These are phyloP conservation scores for Porites lutea DNA, from an alignment of 64 coral and sea anemone genomes.

Conservation along the genomic window DNA sequence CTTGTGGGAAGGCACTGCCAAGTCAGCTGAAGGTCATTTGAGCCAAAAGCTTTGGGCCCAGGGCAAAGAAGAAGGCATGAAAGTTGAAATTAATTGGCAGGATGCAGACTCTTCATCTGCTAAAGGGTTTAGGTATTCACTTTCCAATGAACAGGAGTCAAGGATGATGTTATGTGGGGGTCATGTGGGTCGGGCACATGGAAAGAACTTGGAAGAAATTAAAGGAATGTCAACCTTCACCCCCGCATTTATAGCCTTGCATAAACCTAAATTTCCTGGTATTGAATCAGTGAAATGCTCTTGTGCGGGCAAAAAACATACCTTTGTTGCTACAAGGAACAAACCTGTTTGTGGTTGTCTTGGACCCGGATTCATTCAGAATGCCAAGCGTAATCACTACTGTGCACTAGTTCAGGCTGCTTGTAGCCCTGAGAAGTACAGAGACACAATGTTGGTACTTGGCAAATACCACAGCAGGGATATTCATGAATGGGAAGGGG, in stretches of 20 bases:
- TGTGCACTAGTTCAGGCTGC: conserved; percentile 59
- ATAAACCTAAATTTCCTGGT: conserved; percentile 55
- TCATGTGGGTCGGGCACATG: conserved; percentile 70
- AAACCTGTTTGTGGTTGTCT: conserved; percentile 64
- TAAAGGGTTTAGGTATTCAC: conserved; percentile 25
- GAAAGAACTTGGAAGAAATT: conserved; percentile 41
- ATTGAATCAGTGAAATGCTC: conserved; percentile 43
- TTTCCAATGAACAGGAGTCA: conserved; percentile 37
- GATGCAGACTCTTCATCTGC: conserved; percentile 51
- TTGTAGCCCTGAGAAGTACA: conserved; percentile 56
- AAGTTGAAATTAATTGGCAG: conserved; percentile 55
- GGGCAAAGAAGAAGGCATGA: conserved; percentile 33
- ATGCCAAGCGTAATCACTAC: conserved; percentile 55
- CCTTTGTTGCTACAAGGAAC: conserved; percentile 53
- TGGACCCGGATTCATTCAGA: conserved; percentile 49
- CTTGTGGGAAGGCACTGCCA: conserved; percentile 14
- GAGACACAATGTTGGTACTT: conserved; percentile 36
- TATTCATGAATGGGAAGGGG: conserved; percentile 66
- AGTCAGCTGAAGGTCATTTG: conserved; percentile 36
- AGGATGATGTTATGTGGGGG: conserved; percentile 57
- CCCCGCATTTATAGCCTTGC: conserved; percentile 23
- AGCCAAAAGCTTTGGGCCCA: conserved; percentile 3
- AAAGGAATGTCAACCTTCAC: conserved; percentile 9
- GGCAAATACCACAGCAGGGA: conserved; percentile 65
- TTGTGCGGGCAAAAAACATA: conserved; percentile 62